Evolutionary conservation across 2,797 vertebrate genomes (phyloP).

Genomic region (Vireo griseus): DNA sequence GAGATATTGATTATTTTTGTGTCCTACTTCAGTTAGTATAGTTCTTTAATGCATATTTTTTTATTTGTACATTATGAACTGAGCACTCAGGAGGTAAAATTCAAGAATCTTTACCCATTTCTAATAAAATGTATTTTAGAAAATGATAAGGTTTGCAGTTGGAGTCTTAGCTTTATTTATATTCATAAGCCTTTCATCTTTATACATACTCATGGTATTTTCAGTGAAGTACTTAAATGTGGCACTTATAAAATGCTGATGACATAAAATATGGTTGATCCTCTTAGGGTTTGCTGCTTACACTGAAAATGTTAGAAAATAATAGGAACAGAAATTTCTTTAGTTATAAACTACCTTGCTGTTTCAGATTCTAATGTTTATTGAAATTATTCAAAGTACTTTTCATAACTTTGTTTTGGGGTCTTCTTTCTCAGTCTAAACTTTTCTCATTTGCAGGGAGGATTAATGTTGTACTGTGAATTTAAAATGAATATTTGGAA

Average conservation of each 20-base stretch:
- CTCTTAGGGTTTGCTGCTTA: conserved; percentile 80
- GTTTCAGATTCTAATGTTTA: conserved; percentile 65
- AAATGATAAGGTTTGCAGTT: conserved; percentile 81
- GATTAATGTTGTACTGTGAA: conserved; percentile 51
- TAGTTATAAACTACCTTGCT: conserved; percentile 69
- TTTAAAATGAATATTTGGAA: conserved; percentile 47
- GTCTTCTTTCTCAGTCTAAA: conserved; percentile 52
- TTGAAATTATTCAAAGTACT: conserved; percentile 68
- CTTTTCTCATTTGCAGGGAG: conserved; percentile 52
- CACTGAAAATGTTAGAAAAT: conserved; percentile 78
- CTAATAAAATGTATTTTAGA: conserved; percentile 76
- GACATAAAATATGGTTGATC: conserved; percentile 81
- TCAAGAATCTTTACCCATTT: conserved; percentile 72
- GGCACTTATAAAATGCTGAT: conserved; percentile 83
- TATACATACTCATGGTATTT: conserved; percentile 78
- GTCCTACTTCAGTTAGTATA: conserved; percentile 43
- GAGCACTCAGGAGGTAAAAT: conserved; percentile 71
- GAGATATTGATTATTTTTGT: conserved; percentile 54
- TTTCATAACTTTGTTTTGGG: conserved; percentile 66
- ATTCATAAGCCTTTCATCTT: conserved; percentile 84
- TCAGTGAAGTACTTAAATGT: conserved; percentile 80
- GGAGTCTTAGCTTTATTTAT: conserved; percentile 83
- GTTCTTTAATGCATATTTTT: conserved; percentile 63
- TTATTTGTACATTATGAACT: conserved; percentile 67
- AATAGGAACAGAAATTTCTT: conserved; percentile 74